Conservation (phyloP, 2,113 vertebrate species). For the Tor tambroides region DNA sequence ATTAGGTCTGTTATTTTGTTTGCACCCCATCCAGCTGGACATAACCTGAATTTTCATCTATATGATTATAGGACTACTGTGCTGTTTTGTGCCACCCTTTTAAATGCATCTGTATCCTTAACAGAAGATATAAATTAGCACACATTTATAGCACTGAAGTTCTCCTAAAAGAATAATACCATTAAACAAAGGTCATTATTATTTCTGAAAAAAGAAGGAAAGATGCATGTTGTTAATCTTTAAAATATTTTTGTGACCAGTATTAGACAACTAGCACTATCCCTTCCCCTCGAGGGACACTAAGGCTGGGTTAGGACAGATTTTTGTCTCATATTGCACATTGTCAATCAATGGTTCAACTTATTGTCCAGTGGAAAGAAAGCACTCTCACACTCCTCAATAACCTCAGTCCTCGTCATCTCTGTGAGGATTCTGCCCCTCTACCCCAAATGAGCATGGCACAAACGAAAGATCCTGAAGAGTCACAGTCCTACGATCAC, state of each 20-base stretch:
- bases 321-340: neutral
- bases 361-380: neutral
- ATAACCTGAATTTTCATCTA: neutral
- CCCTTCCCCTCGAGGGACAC: neutral
- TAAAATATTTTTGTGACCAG: neutral
- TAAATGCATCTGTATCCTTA: neutral
- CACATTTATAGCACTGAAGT: neutral
- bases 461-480: conserved; percentile 38
- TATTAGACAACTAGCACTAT: neutral
- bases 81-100: neutral
- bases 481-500: conserved; percentile 64
- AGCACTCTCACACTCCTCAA: neutral
- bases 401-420: neutral
- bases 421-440: neutral
- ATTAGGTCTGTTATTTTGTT: neutral
- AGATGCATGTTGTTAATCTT: neutral
- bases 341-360: neutral
- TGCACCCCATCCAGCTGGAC: neutral
- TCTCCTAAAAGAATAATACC: neutral
- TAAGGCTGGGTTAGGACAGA: neutral
- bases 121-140: neutral
- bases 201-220: neutral
- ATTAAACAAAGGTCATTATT: neutral
- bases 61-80: neutral
- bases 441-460: conserved; percentile 47